phyloP scores from a whole-genome alignment of 2,113 vertebrate species.

The Gracilinanus agilis region DNA sequence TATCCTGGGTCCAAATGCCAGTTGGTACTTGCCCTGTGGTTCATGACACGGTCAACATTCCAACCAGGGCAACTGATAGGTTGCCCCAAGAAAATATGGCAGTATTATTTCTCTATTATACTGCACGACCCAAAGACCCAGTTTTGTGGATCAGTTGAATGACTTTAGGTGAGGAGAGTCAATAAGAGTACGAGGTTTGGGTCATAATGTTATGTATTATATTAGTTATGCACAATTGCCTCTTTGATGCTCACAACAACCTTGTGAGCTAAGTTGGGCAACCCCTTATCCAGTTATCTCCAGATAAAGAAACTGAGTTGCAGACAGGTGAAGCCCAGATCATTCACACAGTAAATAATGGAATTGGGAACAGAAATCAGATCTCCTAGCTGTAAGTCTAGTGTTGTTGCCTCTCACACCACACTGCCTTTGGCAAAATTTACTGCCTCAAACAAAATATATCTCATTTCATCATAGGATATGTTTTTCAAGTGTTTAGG shows the following conservation, averaged over 20 bases:
- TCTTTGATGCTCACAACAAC: not conserved
- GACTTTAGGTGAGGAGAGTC: not conserved
- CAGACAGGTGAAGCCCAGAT: not conserved
- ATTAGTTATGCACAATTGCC: not conserved
- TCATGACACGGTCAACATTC: too few relatives aligned
- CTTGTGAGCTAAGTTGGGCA: not conserved
- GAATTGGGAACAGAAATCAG: not conserved
- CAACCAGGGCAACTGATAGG: too few relatives aligned
- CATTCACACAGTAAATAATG: not conserved
- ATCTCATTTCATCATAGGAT: not conserved
- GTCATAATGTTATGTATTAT: not conserved
- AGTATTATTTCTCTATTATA: too few relatives aligned
- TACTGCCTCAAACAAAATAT: not conserved
- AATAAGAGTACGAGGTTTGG: not conserved
- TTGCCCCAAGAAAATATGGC: too few relatives aligned
- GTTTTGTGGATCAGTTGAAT: not conserved
- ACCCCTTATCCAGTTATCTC: not conserved
- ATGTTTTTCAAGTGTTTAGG: conserved; percentile 21
- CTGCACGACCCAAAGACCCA: not conserved
- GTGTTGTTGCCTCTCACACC: not conserved
- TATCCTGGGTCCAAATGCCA: too few relatives aligned
- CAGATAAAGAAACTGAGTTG: conserved; percentile 21
- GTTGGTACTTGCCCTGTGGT: too few relatives aligned
- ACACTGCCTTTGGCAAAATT: not conserved
- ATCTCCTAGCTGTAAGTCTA: not conserved